Conservation (phyloP, 2,797 vertebrate genomes). For the Acanthurus tractus region DNA sequence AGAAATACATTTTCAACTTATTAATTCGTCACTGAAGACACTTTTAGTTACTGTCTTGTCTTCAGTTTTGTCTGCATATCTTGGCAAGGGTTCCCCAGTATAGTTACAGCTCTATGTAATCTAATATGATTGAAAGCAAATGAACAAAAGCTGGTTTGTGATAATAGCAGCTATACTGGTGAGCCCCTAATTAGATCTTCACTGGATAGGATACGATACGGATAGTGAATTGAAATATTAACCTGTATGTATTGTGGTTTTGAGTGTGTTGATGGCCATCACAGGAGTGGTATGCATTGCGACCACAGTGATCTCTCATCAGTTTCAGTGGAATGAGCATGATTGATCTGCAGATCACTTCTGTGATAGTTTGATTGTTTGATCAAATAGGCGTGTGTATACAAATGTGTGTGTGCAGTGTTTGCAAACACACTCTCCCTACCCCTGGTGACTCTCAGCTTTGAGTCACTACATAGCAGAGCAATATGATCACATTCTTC, state of each 20-base stretch:
- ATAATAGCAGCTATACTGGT: too few species aligned
- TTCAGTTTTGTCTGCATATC: neutral
- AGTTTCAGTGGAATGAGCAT: neutral
- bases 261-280: constrained; percentile 31
- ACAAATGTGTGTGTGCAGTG: neutral
- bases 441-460: constrained; percentile 17
- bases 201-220: too few species aligned
- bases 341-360: constrained; percentile 23
- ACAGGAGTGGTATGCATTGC: neutral
- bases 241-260: neutral
- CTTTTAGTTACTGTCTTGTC: neutral
- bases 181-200: too few species aligned
- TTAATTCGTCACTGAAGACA: neutral
- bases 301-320: constrained; percentile 9
- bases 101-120: neutral
- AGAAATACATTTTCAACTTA: neutral
- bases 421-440: constrained; percentile 26
- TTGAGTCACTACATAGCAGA: constrained; percentile 64
- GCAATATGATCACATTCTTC: constrained; percentile 56
- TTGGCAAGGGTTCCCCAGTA: neutral
- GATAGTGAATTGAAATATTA: neutral
- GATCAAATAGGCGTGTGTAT: neutral
- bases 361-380: constrained; percentile 4
- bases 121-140: neutral
- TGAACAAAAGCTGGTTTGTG: neutral